Evolutionary conservation across 1,140 invertebrate species (phyloP).

Genomic region (Zeugodacus cucurbitae): DNA sequence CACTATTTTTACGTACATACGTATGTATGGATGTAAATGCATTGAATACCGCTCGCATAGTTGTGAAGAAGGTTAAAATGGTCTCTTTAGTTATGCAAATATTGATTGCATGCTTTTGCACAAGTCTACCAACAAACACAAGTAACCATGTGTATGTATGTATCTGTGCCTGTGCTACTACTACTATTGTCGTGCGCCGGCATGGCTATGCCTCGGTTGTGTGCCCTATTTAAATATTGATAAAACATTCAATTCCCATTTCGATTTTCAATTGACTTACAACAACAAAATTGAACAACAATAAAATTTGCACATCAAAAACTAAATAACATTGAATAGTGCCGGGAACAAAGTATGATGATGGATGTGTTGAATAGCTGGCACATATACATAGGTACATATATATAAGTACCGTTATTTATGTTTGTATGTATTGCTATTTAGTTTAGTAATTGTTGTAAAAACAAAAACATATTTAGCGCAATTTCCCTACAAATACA

Average conservation of each 20-base stretch:
- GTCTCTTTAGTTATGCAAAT: background rate
- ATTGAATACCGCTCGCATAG: background rate
- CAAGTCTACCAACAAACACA: background rate
- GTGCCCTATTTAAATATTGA: slow-evolving; percentile 4
- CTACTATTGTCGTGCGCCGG: background rate
- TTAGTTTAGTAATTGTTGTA: background rate
- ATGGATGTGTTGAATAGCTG: background rate
- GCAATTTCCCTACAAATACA: too few relatives aligned
- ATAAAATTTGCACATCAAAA: slow-evolving; percentile 15
- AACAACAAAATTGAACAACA: background rate
- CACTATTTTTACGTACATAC: background rate
- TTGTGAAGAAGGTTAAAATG: background rate
- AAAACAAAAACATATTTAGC: too few relatives aligned
- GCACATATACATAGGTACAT: background rate
- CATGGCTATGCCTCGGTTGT: background rate
- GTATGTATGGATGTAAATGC: background rate
- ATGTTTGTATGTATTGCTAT: background rate
- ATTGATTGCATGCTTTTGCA: slow-evolving; percentile 10
- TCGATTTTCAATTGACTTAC: slow-evolving; percentile 33
- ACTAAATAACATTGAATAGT: background rate
- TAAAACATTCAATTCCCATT: slow-evolving; percentile 28
- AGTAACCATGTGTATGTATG: background rate
- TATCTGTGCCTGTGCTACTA: background rate
- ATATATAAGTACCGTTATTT: background rate
- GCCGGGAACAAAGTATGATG: background rate